Evolutionary conservation across 2,888 invertebrate genomes (phyloP).

Genomic region (Doris montereyensis): DNA sequence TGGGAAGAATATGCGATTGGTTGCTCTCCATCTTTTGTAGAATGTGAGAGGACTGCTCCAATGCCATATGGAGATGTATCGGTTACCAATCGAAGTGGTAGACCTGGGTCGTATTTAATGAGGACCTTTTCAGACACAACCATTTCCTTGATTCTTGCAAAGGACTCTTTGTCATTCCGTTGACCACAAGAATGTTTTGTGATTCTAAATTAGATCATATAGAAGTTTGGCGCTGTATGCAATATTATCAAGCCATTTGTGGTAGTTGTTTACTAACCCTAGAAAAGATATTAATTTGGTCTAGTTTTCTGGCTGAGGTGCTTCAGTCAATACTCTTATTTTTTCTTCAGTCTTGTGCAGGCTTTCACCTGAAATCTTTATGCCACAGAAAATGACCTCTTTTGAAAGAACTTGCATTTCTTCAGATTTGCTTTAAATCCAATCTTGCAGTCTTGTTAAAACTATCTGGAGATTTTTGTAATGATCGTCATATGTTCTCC

Average conservation of each 20-base stretch:
- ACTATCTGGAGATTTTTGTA: slow-evolving; percentile 16
- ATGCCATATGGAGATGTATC: slow-evolving; percentile 69
- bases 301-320: slow-evolving; percentile 52
- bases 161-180: no score
- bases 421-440: no score
- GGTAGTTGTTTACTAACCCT: background rate
- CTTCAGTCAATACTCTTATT: slow-evolving; percentile 49
- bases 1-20: slow-evolving; percentile 36
- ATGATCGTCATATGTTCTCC: slow-evolving; percentile 2
- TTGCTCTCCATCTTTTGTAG: slow-evolving; percentile 31
- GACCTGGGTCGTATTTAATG: slow-evolving; percentile 51
- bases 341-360: slow-evolving; percentile 48
- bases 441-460: no score
- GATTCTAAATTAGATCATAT: slow-evolving; percentile 40
- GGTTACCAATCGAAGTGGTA: slow-evolving; percentile 60
- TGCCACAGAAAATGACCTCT: slow-evolving; percentile 30
- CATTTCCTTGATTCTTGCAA: no score
- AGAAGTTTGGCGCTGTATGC: slow-evolving; percentile 22
- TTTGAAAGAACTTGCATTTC: slow-evolving; percentile 15
- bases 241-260: no score
- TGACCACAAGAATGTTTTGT: no score
- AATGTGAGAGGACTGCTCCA: slow-evolving; percentile 51
- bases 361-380: slow-evolving; percentile 26
- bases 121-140: slow-evolving; percentile 52
- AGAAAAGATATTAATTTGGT: slow-evolving; percentile 51